A percentile compares a stretch with the other conserved stretches of the same genome.
phyloP scores from a whole-genome alignment of 1,140 invertebrate genomes.

The Pseudobourletiella spinata region DNA sequence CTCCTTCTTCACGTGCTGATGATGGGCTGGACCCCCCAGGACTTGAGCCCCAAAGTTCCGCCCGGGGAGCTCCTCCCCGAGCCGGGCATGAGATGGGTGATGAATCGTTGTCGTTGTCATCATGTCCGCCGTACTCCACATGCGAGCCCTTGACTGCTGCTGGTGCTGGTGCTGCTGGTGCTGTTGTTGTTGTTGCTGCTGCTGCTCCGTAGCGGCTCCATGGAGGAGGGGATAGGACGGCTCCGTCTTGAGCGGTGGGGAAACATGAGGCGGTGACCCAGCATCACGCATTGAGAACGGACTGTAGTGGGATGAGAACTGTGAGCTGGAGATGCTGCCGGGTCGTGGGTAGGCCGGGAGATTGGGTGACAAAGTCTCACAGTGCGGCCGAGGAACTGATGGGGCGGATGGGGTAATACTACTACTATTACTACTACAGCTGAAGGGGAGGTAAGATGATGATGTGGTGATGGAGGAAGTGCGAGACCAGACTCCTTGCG shows the following conservation, averaged over 20 bases:
- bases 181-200: slow-evolving; percentile 28
- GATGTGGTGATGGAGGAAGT: background rate
- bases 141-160: background rate
- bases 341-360: slow-evolving; percentile 18
- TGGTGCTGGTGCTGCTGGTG: slow-evolving; percentile 44
- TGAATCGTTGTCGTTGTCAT: background rate
- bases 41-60: background rate
- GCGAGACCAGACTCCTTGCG: slow-evolving; percentile 36
- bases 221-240: slow-evolving; percentile 25
- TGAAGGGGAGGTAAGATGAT: slow-evolving; percentile 2
- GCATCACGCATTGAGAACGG: slow-evolving; percentile 13
- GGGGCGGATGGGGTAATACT: background rate
- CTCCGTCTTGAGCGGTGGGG: slow-evolving; percentile 29
- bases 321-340: background rate
- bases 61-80: slow-evolving; percentile 16
- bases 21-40: background rate
- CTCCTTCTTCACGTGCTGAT: slow-evolving; percentile 13
- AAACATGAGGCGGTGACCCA: slow-evolving; percentile 31
- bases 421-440: background rate
- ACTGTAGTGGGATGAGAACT: slow-evolving; percentile 20
- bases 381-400: background rate
- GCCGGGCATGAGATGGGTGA: slow-evolving; percentile 9
- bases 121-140: background rate
- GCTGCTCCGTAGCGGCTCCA: background rate
- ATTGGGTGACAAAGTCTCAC: slow-evolving; percentile 15